Conservation (phyloP, 2,113 vertebrate species). For the Tapirus terrestris region DNA sequence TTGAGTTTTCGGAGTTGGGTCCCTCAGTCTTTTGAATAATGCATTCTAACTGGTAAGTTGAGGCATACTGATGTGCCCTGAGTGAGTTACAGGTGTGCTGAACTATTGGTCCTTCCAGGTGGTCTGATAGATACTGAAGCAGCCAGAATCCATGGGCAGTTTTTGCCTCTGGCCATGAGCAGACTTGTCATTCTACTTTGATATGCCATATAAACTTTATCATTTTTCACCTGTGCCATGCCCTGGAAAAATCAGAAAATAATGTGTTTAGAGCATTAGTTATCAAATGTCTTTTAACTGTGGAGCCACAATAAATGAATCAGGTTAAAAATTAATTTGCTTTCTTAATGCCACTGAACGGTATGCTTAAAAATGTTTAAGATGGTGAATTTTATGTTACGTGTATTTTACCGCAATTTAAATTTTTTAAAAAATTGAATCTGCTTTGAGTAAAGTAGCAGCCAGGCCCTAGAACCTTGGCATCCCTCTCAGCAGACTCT, state of each 20-base stretch:
- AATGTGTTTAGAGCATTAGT: not conserved
- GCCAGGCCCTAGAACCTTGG: not conserved
- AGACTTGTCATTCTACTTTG: constrained; percentile 17
- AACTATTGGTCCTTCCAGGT: constrained; percentile 21
- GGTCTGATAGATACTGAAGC: not conserved
- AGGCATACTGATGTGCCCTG: not conserved
- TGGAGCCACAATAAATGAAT: not conserved
- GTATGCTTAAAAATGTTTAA: not conserved
- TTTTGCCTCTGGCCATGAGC: constrained; percentile 5
- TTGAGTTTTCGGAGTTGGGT: not conserved
- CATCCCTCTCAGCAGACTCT: not conserved
- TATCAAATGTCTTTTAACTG: constrained; percentile 16
- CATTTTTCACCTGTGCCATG: not conserved
- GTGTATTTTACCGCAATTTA: not conserved
- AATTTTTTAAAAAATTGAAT: not conserved
- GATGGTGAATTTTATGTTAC: not conserved
- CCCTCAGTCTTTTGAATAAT: not conserved
- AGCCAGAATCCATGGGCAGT: not conserved
- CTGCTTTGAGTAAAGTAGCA: not conserved
- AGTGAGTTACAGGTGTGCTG: not conserved
- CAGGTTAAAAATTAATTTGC: constrained; percentile 1
- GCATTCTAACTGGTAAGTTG: constrained; percentile 11
- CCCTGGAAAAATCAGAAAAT: not conserved
- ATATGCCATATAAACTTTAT: not conserved
- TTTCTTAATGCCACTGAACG: constrained; percentile 3